Evolutionary conservation across 2,113 vertebrate species (phyloP), one percentile per base, ranked within the genome.

Genomic region (Callospermophilus lateralis): DNA sequence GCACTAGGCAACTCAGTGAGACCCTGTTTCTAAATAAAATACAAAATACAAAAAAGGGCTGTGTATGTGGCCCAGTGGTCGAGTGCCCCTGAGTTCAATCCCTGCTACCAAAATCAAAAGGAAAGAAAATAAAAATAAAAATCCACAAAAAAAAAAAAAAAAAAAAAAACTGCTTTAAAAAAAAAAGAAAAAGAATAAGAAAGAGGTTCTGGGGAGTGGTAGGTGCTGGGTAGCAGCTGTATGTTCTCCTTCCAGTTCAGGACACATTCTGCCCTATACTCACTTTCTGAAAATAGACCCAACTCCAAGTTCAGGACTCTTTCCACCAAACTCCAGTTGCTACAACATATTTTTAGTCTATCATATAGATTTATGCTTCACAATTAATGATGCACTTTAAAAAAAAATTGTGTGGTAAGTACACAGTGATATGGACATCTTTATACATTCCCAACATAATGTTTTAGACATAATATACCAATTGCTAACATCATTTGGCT

Each of bases 281-380:
- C 90, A 77, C 19, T 65, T 90, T 95, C 94, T 45, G 53, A 88
- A 95, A 95, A 84, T 73, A 96, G 84, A 73, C 37, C n/a, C n/a
- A 42, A 55, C 55, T 91, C 51, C 84, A 34, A 61, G 79, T 28
- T 92, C 94, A 37, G 92, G 19, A 34, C 67, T 76, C 58, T 81
- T 92, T 42, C 92, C 63, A 76, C 95, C 68, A 84, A 95, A 58
- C 63, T 53, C 26, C 76, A 42, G n/a, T 48, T 78, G 67, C 61
- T 48, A 67, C 80, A 72, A 91, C 17, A 1, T 61, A 70, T 81
- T 92, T 95, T 95, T 63, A 78, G 83, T 55, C 73, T 89, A 83
- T 79, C 0, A 1, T 42, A 65, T 67, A 81, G 79, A 84, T 87
- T 86, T 94, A 84, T 94, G 81, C 84, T 63, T 81, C 39, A 53